phyloP scores from a whole-genome alignment of 2,797 vertebrate species.

The Avahi laniger region DNA sequence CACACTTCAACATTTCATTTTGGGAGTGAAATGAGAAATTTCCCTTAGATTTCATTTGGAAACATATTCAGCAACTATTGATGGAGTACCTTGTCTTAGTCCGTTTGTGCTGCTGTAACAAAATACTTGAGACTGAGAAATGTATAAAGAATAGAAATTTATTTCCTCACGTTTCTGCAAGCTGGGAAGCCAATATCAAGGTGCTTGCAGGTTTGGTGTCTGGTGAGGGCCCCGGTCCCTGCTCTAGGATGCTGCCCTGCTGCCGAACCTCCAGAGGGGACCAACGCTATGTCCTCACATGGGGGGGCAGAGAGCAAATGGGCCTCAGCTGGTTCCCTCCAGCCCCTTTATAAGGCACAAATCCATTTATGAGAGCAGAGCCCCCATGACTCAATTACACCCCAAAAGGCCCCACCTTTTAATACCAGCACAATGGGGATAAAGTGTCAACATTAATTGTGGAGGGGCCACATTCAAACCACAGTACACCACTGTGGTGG shows the following conservation, averaged over 20 bases:
- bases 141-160: background rate
- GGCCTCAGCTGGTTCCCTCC: background rate
- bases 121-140: background rate
- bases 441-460: background rate
- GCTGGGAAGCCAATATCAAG: background rate
- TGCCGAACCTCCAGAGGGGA: background rate
- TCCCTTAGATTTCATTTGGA: background rate
- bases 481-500: background rate
- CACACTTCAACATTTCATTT: accelerated
- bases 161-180: background rate
- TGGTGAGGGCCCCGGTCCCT: background rate
- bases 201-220: background rate
- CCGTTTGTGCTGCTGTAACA: background rate
- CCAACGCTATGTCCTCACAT: accelerated
- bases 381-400: background rate
- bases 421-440: background rate
- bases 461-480: background rate
- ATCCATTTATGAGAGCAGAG: background rate
- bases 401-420: background rate
- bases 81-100: background rate
- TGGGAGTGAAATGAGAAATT: background rate
- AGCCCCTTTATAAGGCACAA: background rate
- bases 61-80: background rate
- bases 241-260: background rate
- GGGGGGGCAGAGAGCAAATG: background rate